Evolutionary conservation across 2,888 invertebrate species (phyloP), one percentile per base, ranked within the genome.

Genomic region (Venusia cambrica): DNA sequence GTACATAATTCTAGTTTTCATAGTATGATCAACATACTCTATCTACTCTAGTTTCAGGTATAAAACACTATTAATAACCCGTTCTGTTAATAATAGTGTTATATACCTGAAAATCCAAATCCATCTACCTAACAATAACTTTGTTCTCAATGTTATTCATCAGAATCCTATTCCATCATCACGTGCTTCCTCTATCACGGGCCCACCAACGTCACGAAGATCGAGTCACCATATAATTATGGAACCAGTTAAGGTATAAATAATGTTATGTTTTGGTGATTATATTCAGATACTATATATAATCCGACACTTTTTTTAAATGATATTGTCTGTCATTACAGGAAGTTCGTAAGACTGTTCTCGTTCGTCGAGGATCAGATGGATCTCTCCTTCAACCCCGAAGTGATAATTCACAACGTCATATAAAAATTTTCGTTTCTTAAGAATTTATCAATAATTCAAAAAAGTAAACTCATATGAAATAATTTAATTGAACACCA

Each of bases 401-500:
- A 12, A 66, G 54, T 45, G 60, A 59, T 20, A 50, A 51, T 10
- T 59, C 61, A 9, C 66, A 79, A 57, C 62, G 75, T 13, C 83
- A 77, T 45, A 85, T 87, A 1, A 84, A 79, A 69, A 87, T 87
- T 49, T 73, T 73, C 48, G 66, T 85, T 17, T 83, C 85, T 0
- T 61, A 51, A 38, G n/a, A n/a, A n/a, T n/a, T n/a, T n/a, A n/a
- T n/a, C n/a, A n/a, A n/a, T n/a, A n/a, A n/a, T n/a, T n/a, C n/a
- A n/a, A n/a, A n/a, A n/a, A n/a, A n/a, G n/a, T n/a, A n/a, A n/a
- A n/a, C n/a, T n/a, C n/a, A n/a, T n/a, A n/a, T n/a, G n/a, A n/a
- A n/a, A n/a, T n/a, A n/a, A n/a, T n/a, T n/a, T n/a, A n/a, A n/a
- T n/a, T n/a, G n/a, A n/a, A n/a, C n/a, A n/a, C n/a, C n/a, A n/a